A percentile compares a stretch with the other conserved stretches of the same genome.
phyloP scores from a whole-genome alignment of 1,140 invertebrate genomes.

The Drosophila pectinifera region DNA sequence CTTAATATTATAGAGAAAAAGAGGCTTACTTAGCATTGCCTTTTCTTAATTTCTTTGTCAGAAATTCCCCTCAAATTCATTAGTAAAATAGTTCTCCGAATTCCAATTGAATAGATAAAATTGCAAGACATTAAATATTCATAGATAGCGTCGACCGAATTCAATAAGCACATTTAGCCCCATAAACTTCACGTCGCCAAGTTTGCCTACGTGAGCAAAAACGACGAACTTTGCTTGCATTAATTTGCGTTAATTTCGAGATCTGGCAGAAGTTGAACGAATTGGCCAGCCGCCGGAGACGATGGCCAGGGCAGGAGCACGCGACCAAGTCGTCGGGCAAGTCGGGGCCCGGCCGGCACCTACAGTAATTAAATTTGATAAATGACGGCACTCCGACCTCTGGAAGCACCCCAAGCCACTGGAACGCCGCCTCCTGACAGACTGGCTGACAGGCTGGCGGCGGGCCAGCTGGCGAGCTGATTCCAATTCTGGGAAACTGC shows the following conservation, averaged over 20 bases:
- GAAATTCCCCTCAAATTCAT: constrained; percentile 17
- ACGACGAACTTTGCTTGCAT: constrained; percentile 51
- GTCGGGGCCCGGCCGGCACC: constrained; percentile 14
- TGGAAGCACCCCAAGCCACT: not conserved
- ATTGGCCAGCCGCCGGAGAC: constrained; percentile 6
- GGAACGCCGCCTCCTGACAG: not conserved
- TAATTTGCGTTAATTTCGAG: constrained; percentile 63
- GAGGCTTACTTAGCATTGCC: no score
- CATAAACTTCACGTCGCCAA: constrained; percentile 45
- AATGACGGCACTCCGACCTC: constrained; percentile 41
- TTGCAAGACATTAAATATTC: constrained; percentile 39
- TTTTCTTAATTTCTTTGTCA: no score
- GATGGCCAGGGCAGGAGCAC: constrained; percentile 13
- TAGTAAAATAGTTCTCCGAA: constrained; percentile 32
- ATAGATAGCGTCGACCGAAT: constrained; percentile 38
- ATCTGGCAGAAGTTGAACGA: constrained; percentile 30
- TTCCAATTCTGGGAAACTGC: constrained; percentile 40
- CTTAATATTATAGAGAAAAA: not conserved
- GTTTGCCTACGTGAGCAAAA: constrained; percentile 58
- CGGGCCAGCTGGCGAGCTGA: constrained; percentile 44
- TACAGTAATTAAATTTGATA: constrained; percentile 67
- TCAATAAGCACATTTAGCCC: constrained; percentile 50
- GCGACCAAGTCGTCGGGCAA: constrained; percentile 20
- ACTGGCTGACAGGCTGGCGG: constrained; percentile 28
- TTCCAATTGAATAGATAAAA: constrained; percentile 24